phyloP scores from a whole-genome alignment of 2,797 vertebrate species.

The Phrynocephalus guinanensis region DNA sequence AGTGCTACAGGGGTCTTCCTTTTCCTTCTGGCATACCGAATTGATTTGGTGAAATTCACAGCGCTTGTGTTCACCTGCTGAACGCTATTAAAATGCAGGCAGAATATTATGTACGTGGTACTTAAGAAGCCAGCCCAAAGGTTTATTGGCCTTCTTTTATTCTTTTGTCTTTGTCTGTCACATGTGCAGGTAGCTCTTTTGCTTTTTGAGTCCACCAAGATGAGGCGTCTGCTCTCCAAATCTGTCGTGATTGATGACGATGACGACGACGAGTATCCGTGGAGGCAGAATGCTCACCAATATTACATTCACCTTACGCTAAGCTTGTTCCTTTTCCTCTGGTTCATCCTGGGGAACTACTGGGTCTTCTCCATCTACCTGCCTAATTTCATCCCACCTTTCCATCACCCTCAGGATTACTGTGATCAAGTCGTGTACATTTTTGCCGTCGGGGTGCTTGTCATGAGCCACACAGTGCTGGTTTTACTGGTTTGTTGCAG shows the following conservation, averaged over 20 bases:
- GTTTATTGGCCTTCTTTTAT: background rate
- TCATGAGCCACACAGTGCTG: constrained; percentile 69
- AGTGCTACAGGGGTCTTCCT: too few species aligned
- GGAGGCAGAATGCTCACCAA: constrained; percentile 76
- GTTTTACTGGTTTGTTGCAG: constrained; percentile 69
- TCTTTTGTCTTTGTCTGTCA: background rate
- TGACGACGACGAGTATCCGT: constrained; percentile 70
- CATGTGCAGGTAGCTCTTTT: constrained; percentile 71
- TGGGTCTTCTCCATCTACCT: constrained; percentile 77
- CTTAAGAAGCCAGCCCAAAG: background rate
- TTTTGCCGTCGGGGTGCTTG: constrained; percentile 73
- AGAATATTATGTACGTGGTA: background rate
- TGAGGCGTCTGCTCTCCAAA: constrained; percentile 76
- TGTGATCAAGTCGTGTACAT: constrained; percentile 77
- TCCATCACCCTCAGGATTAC: constrained; percentile 77
- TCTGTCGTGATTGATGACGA: constrained; percentile 75
- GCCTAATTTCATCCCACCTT: constrained; percentile 76
- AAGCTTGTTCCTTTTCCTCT: constrained; percentile 77
- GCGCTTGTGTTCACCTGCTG: background rate
- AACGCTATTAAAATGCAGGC: background rate
- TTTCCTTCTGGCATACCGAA: too few species aligned
- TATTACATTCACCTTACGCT: constrained; percentile 75
- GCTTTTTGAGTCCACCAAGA: constrained; percentile 74
- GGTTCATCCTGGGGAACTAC: constrained; percentile 79
- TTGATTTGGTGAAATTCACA: background rate